phyloP scores from a whole-genome alignment of 2,113 vertebrate genomes.

The Holacanthus passer region DNA sequence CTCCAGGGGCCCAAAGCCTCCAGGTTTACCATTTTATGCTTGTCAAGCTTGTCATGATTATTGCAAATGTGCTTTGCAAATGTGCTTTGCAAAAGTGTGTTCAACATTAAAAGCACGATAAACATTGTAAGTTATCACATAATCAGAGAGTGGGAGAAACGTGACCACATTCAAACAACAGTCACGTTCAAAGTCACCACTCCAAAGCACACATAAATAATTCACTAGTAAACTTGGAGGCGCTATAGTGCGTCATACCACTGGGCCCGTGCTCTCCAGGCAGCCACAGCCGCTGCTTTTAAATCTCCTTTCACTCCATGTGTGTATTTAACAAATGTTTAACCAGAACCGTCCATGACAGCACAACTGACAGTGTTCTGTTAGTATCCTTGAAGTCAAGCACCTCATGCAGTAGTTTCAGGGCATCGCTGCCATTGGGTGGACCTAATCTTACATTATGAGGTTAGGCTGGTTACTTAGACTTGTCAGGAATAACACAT shows the following conservation, averaged over 20 bases:
- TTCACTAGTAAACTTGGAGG: too few relatives aligned
- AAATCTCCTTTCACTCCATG: neutral
- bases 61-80: too few relatives aligned
- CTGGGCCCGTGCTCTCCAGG: conserved; percentile 70
- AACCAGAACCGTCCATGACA: conserved; percentile 14
- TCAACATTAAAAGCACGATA: too few relatives aligned
- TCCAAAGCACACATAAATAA: too few relatives aligned
- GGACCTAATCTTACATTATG: neutral
- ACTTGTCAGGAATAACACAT: neutral
- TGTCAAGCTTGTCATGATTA: too few relatives aligned
- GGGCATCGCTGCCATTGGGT: neutral
- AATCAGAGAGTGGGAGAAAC: too few relatives aligned
- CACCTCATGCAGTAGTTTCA: neutral
- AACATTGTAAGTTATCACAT: too few relatives aligned
- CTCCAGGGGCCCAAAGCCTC: neutral
- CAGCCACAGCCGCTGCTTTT: conserved; percentile 26
- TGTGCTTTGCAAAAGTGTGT: too few relatives aligned
- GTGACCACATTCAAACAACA: too few relatives aligned
- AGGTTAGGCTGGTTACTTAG: neutral
- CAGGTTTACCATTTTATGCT: too few relatives aligned
- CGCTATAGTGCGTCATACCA: conserved; percentile 65
- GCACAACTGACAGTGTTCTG: fast-evolving
- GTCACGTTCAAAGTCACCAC: too few relatives aligned
- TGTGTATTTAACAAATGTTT: neutral
- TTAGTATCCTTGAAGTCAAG: too few relatives aligned